Percentiles rank a stretch among this genome's conserved stretches.
These are phyloP conservation scores for Macrostomum lignano DNA, from an alignment of 1,140 invertebrate genomes.

Conservation along the genomic window DNA sequence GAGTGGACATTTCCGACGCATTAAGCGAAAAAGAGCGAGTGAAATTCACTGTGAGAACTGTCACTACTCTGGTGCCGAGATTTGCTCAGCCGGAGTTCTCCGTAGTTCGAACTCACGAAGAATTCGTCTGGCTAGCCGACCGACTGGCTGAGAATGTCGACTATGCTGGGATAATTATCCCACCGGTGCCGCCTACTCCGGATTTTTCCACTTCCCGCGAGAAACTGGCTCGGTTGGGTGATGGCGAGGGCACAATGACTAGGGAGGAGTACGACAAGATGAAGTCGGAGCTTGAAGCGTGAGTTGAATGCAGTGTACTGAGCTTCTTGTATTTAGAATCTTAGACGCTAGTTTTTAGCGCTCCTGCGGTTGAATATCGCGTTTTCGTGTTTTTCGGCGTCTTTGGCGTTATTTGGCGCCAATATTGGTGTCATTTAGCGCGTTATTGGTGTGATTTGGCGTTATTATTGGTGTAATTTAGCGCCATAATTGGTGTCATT, in stretches of 20 bases:
- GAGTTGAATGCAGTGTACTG: slow-evolving; percentile 26
- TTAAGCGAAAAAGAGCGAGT: slow-evolving; percentile 95
- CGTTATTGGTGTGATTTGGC: no score
- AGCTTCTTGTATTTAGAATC: no score
- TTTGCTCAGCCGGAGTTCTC: slow-evolving; percentile 74
- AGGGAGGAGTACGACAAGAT: slow-evolving; percentile 95
- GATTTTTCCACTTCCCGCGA: slow-evolving; percentile 95
- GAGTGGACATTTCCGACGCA: slow-evolving; percentile 97
- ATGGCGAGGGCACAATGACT: slow-evolving; percentile 91
- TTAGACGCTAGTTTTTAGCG: no score
- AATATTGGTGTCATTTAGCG: no score
- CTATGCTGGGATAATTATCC: slow-evolving; percentile 95
- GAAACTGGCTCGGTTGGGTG: slow-evolving; percentile 79
- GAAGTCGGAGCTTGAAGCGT: slow-evolving; percentile 97
- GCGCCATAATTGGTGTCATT: no score
- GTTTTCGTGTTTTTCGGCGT: no score
- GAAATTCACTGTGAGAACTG: slow-evolving; percentile 95
- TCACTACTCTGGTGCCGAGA: no score
- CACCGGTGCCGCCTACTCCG: slow-evolving; percentile 75
- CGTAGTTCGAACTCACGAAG: slow-evolving; percentile 87
- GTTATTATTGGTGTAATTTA: no score
- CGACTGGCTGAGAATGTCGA: slow-evolving; percentile 83
- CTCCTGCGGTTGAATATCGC: no score
- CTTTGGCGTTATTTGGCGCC: no score
- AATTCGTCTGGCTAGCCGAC: slow-evolving; percentile 95